Evolutionary conservation across 2,113 vertebrate species (phyloP).

Genomic region (Macquaria australasica): DNA sequence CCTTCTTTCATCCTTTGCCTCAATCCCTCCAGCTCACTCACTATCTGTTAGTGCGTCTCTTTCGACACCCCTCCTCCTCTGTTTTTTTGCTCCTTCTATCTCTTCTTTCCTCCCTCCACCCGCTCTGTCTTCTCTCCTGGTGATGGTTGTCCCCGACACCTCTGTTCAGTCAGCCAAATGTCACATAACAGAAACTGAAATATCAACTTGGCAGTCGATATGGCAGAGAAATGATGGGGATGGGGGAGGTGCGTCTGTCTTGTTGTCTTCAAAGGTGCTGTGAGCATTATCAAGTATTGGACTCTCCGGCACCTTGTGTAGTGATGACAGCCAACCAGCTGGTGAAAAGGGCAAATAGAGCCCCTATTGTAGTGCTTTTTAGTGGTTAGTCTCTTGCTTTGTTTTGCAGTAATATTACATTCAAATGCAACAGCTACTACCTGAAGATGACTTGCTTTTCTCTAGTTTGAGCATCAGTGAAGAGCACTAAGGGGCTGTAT

Average conservation of each 20-base stretch:
- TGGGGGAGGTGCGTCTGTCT: conserved; percentile 63
- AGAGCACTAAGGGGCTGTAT: neutral
- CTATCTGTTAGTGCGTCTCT: conserved; percentile 52
- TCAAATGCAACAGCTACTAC: neutral
- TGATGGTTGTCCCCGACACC: conserved; percentile 79
- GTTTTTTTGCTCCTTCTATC: conserved; percentile 38
- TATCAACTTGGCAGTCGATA: conserved; percentile 83
- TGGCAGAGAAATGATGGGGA: conserved; percentile 67
- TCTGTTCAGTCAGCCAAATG: conserved; percentile 85
- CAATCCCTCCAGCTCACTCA: conserved; percentile 54
- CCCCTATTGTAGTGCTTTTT: neutral
- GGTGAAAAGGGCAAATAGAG: conserved; percentile 21
- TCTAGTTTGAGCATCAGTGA: neutral
- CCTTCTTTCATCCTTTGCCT: conserved; percentile 45
- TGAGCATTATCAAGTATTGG: conserved; percentile 53
- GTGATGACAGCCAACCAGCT: conserved; percentile 65
- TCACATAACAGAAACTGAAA: conserved; percentile 83
- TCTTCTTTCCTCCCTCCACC: conserved; percentile 40
- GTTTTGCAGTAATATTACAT: conserved; percentile 5
- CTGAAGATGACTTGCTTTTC: neutral
- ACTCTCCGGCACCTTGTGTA: conserved; percentile 33
- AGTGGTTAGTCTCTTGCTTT: neutral
- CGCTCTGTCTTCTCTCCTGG: conserved; percentile 62
- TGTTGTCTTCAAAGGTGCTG: conserved; percentile 72
- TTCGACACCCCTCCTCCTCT: conserved; percentile 44